phyloP scores from a whole-genome alignment of 1,140 invertebrate genomes.

The Vollenhovia emeryi region DNA sequence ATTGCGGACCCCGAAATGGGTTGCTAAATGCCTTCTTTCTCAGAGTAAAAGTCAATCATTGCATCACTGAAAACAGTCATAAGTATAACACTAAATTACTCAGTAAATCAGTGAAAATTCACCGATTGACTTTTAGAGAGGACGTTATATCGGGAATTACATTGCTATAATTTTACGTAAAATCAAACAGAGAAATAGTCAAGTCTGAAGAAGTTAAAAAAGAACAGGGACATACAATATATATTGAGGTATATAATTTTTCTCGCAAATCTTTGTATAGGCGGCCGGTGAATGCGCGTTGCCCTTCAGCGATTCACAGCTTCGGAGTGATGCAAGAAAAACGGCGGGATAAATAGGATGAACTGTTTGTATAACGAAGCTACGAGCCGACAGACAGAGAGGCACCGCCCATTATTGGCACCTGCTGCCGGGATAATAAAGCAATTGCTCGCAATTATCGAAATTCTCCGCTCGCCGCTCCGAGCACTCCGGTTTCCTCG shows the following conservation, averaged over 20 bases:
- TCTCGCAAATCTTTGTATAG: not conserved
- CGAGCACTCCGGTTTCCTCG: conserved; percentile 55
- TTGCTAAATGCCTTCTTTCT: too few species aligned
- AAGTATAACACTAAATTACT: too few species aligned
- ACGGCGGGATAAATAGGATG: conserved; percentile 41
- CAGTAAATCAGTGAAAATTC: too few species aligned
- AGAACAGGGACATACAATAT: not conserved
- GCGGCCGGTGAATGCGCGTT: not conserved
- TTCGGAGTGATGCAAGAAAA: conserved; percentile 7
- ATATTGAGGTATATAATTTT: not conserved
- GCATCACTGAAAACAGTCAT: too few species aligned
- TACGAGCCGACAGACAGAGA: conserved; percentile 23
- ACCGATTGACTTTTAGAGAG: too few species aligned
- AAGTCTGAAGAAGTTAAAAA: not conserved
- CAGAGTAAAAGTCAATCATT: too few species aligned
- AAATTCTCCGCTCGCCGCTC: conserved; percentile 69
- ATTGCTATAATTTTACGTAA: not conserved
- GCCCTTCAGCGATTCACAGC: not conserved
- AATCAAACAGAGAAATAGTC: not conserved
- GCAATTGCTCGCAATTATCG: conserved; percentile 78
- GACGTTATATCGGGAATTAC: not conserved
- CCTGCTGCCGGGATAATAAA: conserved; percentile 78
- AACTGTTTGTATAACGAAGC: conserved; percentile 78
- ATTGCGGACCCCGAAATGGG: too few species aligned
- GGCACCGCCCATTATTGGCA: conserved; percentile 76